Evolutionary conservation across 2,113 vertebrate species (phyloP).

Genomic region (Progne subis): DNA sequence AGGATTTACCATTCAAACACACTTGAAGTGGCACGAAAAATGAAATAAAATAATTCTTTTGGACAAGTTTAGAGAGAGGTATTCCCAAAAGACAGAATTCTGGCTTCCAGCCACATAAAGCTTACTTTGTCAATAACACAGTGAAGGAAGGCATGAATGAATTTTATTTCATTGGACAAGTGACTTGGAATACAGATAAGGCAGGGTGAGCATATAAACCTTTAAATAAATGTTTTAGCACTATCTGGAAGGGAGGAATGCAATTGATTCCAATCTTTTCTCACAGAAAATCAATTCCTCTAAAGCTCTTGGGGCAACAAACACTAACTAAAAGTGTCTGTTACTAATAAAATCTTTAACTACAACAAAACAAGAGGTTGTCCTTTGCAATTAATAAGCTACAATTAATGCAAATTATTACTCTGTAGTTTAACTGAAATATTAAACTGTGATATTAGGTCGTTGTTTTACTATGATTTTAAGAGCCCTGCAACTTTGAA

Average conservation of each 20-base stretch:
- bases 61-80: conserved; percentile 78
- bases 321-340: conserved; percentile 67
- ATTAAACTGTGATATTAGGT: not conserved
- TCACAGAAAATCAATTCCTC: conserved; percentile 93
- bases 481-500: not conserved
- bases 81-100: conserved; percentile 79
- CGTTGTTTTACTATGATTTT: not conserved
- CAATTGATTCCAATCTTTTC: conserved; percentile 86
- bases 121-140: conserved; percentile 85
- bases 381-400: conserved; percentile 42
- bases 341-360: conserved; percentile 73
- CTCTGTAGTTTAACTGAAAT: conserved; percentile 5
- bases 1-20: conserved; percentile 56
- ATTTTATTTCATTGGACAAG: conserved; percentile 89
- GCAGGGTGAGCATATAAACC: conserved; percentile 83
- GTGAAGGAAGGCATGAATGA: conserved; percentile 80
- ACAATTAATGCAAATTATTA: conserved; percentile 55
- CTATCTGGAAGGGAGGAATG: conserved; percentile 79
- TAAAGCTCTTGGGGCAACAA: conserved; percentile 81
- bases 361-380: conserved; percentile 63
- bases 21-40: conserved; percentile 61
- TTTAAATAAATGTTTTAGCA: conserved; percentile 85
- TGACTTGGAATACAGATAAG: conserved; percentile 84
- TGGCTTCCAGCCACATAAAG: conserved; percentile 82
- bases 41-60: conserved; percentile 76